Base-by-base conservation (phyloP, 2,113 vertebrate species). In the Origma solitaria region DNA sequence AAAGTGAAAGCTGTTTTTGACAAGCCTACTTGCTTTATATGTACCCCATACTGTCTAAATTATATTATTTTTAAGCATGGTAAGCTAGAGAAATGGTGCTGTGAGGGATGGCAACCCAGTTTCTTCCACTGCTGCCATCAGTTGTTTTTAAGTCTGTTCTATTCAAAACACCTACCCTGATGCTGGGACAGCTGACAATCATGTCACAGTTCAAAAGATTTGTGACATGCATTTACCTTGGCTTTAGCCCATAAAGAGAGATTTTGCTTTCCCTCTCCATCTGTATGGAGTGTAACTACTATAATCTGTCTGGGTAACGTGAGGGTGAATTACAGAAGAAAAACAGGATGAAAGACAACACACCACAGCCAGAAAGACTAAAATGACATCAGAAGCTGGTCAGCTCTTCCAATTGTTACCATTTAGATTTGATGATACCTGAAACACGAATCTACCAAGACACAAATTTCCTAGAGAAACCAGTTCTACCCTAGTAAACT, bases 1-100 rank as follows among this genome's bases (percentile, higher is more conserved):
- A 97, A 97, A 97, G 66, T 70, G 81, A 97, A 90, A 37, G 75
- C 92, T 89, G 80, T 54, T 92, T 94, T 71, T 96, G 96, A 97
- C 96, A 97, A 96, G 85, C 56, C 77, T 85, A 72, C 88, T 94
- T 91, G 62, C 68, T 97, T 94, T 82, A 76, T 47, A 86, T 64
- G 76, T 64, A 85, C 85, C 92, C 88, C 94, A n/a, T 54, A 69
- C 58, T 82, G 77, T 92, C 91, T 92, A 53, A 53, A 72, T 92
- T 82, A 9, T 44, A 95, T 42, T 33, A 78, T 77, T 92, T 92
- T 92, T 76, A 94, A 82, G 73, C 89, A 75, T 28, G 68, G 94
- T 56, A 93, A 96, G 92, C 94, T 17, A 83, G 70, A 89, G 93
- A 81, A 97, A 96, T 45, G 88, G 58, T 44, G 66, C 49, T 62